phyloP scores from a whole-genome alignment of 2,113 vertebrate species.

The Pelusios castaneus region DNA sequence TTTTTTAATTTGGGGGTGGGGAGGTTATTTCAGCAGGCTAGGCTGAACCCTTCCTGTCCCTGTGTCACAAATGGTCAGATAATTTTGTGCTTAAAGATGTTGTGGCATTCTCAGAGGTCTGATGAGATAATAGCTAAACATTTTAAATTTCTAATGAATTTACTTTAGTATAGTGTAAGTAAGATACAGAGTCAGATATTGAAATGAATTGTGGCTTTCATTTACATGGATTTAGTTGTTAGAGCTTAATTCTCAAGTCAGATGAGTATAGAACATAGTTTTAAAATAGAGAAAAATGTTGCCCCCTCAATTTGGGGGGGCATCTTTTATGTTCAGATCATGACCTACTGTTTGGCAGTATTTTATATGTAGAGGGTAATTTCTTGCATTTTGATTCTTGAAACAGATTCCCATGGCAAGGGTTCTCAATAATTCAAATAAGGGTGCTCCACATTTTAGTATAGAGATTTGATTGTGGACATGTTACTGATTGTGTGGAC shows the following conservation, averaged over 20 bases:
- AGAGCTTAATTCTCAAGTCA: background rate
- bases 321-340: too few relatives aligned
- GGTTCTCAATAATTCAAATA: too few relatives aligned
- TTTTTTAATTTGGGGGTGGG: too few relatives aligned
- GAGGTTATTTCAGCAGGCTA: too few relatives aligned
- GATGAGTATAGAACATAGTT: background rate
- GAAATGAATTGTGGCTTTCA: background rate
- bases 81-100: background rate
- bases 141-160: background rate
- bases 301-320: too few relatives aligned
- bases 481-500: background rate
- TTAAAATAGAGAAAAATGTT: too few relatives aligned
- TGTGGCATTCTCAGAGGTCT: background rate
- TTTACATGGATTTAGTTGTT: background rate
- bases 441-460: background rate
- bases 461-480: background rate
- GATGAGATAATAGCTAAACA: background rate
- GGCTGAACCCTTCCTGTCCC: too few relatives aligned
- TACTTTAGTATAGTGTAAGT: too few relatives aligned
- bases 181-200: background rate
- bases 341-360: background rate
- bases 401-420: background rate
- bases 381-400: background rate
- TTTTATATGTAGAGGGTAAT: background rate
- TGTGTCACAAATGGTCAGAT: background rate